Percentiles rank a stretch among this genome's conserved stretches.
Evolutionary conservation across 2,888 invertebrate species (phyloP).

Genomic region (Oconnorella tubifera): DNA sequence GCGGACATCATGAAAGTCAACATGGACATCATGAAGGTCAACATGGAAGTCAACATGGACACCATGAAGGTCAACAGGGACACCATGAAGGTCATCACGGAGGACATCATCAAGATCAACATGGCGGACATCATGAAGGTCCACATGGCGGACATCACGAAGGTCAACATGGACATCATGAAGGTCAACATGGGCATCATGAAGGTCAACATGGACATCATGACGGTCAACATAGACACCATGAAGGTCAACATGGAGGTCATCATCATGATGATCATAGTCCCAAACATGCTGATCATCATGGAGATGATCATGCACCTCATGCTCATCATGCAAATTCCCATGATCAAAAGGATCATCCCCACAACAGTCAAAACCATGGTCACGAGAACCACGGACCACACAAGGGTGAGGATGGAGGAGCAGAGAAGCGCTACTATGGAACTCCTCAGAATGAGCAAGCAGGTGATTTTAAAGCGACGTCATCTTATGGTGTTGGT

Average conservation of each 20-base stretch:
- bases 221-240: background rate
- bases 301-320: constrained; percentile 3
- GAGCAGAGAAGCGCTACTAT: background rate
- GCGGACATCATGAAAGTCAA: background rate
- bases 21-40: background rate
- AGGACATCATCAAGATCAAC: background rate
- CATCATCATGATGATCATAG: background rate
- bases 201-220: background rate
- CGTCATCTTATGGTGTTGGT: too few relatives aligned
- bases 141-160: background rate
- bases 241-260: background rate
- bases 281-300: background rate
- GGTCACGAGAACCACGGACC: background rate
- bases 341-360: background rate
- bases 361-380: background rate
- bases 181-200: constrained; percentile 1
- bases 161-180: background rate
- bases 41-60: too few relatives aligned
- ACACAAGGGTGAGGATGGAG: background rate
- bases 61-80: background rate
- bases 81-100: background rate
- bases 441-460: background rate
- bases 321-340: background rate
- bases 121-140: background rate
- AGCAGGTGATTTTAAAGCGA: background rate